Evolutionary conservation across 2,888 invertebrate species (phyloP).

Genomic region (Odontocerum albicorne): DNA sequence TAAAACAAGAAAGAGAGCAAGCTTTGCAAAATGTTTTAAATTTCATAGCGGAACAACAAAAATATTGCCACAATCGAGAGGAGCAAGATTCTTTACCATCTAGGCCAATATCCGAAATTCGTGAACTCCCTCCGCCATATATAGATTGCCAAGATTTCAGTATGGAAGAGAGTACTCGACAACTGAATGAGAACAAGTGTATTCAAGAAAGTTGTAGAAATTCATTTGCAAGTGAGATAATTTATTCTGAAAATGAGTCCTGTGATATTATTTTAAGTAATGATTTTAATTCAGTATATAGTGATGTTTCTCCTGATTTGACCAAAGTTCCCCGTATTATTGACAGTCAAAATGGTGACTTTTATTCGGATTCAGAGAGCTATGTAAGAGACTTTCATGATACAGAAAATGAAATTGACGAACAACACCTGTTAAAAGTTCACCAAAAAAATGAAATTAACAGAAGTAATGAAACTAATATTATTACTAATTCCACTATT

Average conservation of each 20-base stretch:
- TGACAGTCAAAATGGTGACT: conserved; percentile 48
- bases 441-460: conserved; percentile 56
- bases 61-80: conserved; percentile 65
- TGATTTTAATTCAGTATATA: conserved; percentile 49
- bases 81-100: conserved; percentile 60
- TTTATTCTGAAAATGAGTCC: conserved; percentile 56
- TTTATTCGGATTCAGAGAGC: conserved; percentile 52
- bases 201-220: conserved; percentile 24
- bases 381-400: conserved; percentile 46
- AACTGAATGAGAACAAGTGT: conserved; percentile 38
- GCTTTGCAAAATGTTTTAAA: conserved; percentile 72
- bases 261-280: conserved; percentile 49
- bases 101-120: conserved; percentile 58
- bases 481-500: neutral
- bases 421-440: conserved; percentile 50
- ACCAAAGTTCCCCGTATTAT: conserved; percentile 53
- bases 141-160: conserved; percentile 43
- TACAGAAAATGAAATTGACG: conserved; percentile 52
- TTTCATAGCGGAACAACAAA: conserved; percentile 77
- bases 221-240: conserved; percentile 40
- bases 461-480: conserved; percentile 43
- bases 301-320: conserved; percentile 48
- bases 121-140: conserved; percentile 58
- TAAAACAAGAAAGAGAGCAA: conserved; percentile 65
- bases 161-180: conserved; percentile 32